These are phyloP conservation scores for Nibea albiflora DNA, from an alignment of 2,113 vertebrate species.

Conservation along the genomic window DNA sequence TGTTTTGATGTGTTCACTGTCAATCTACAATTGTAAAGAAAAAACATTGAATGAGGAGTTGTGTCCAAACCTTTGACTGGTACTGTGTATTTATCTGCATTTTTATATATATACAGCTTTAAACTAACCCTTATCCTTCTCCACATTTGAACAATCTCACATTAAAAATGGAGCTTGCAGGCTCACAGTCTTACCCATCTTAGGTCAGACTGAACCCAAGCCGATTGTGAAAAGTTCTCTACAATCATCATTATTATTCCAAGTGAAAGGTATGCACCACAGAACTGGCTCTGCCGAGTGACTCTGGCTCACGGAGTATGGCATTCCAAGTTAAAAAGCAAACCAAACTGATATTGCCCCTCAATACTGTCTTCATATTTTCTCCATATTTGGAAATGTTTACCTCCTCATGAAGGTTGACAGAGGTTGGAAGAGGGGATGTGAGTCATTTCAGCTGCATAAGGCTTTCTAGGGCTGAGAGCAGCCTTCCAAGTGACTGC, in stretches of 20 bases:
- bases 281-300: conserved; percentile 77
- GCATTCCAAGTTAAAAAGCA: conserved; percentile 85
- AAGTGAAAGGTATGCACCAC: conserved; percentile 78
- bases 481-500: conserved; percentile 69
- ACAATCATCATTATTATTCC: conserved; percentile 76
- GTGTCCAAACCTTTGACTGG: too few relatives aligned
- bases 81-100: not conserved
- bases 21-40: too few relatives aligned
- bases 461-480: conserved; percentile 76
- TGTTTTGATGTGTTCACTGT: too few relatives aligned
- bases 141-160: not conserved
- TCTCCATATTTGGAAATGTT: conserved; percentile 99
- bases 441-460: conserved; percentile 84
- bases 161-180: conserved; percentile 16
- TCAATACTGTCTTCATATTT: conserved; percentile 88
- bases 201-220: conserved; percentile 65
- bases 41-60: too few relatives aligned
- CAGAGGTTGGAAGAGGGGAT: conserved; percentile 84
- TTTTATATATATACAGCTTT: not conserved
- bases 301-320: conserved; percentile 81
- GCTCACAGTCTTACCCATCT: conserved; percentile 51
- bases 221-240: conserved; percentile 68
- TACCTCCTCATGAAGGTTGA: conserved; percentile 94
- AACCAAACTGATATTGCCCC: conserved; percentile 89
- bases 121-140: not conserved